A percentile compares a stretch with the other conserved stretches of the same genome.
These are phyloP conservation scores for Hycleus cichorii DNA, from an alignment of 1,140 invertebrate species.

Conservation along the genomic window DNA sequence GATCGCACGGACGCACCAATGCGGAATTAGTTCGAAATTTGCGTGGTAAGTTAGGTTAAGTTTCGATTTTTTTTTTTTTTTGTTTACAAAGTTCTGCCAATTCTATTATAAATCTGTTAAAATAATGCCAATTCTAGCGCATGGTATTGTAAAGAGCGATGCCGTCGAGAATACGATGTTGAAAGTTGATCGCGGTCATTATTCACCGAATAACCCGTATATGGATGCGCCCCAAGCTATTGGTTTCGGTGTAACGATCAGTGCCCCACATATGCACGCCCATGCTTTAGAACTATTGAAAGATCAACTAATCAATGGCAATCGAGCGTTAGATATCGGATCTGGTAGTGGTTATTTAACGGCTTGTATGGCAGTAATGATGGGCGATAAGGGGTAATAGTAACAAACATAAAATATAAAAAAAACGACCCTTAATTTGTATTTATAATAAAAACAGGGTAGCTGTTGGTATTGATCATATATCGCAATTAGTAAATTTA, in stretches of 20 bases:
- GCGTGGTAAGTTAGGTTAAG: conserved; percentile 51
- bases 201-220: conserved; percentile 71
- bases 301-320: conserved; percentile 72
- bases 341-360: conserved; percentile 94
- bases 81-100: neutral
- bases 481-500: conserved; percentile 70
- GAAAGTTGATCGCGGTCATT: conserved; percentile 77
- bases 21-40: conserved; percentile 77
- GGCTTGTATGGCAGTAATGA: conserved; percentile 88
- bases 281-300: conserved; percentile 85
- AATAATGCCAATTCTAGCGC: conserved; percentile 53
- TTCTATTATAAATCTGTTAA: neutral
- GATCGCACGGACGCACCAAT: conserved; percentile 78
- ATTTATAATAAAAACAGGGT: conserved; percentile 28
- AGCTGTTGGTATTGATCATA: conserved; percentile 89
- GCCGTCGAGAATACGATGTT: conserved; percentile 78
- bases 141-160: conserved; percentile 75
- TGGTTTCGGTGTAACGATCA: conserved; percentile 88
- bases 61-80: conserved; percentile 2
- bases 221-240: conserved; percentile 85
- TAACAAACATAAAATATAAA: neutral
- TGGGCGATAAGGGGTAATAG: conserved; percentile 60
- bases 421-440: neutral
- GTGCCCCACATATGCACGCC: conserved; percentile 98
- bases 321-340: conserved; percentile 85